Evolutionary conservation across 2,113 vertebrate genomes (phyloP).

Genomic region (Arenaria interpres): DNA sequence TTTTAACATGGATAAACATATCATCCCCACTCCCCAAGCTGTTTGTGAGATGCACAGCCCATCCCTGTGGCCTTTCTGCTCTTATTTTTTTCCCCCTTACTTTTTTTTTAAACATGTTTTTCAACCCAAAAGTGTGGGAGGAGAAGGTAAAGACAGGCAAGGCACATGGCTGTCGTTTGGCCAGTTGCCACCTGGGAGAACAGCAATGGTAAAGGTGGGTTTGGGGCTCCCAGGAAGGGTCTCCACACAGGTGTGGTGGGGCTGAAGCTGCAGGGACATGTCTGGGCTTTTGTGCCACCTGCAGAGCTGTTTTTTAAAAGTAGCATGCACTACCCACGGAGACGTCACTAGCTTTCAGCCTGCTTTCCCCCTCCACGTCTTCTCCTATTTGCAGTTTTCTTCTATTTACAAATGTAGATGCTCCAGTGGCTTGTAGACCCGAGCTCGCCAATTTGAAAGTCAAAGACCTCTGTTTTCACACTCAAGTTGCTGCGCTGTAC

Average conservation of each 20-base stretch:
- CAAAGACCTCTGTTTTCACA: neutral
- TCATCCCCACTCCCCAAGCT: neutral
- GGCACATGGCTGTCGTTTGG: neutral
- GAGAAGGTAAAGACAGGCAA: neutral
- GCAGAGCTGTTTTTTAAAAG: neutral
- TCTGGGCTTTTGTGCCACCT: neutral
- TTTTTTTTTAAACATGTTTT: neutral
- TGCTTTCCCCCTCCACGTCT: neutral
- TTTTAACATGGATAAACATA: neutral
- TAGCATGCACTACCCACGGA: rapidly evolving
- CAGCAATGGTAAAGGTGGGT: neutral
- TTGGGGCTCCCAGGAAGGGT: neutral
- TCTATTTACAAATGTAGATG: neutral
- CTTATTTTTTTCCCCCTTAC: neutral
- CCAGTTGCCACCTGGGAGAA: neutral
- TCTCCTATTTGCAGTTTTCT: neutral
- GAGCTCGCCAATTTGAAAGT: neutral
- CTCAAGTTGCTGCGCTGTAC: neutral
- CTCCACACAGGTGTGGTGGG: rapidly evolving
- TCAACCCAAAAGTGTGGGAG: neutral
- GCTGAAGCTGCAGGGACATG: neutral
- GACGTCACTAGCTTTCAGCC: neutral
- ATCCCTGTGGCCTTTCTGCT: neutral
- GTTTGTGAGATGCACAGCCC: neutral
- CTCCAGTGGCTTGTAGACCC: neutral